These are phyloP conservation scores for Zapus hudsonius DNA, from an alignment of 2,113 vertebrate species.

Conservation along the genomic window DNA sequence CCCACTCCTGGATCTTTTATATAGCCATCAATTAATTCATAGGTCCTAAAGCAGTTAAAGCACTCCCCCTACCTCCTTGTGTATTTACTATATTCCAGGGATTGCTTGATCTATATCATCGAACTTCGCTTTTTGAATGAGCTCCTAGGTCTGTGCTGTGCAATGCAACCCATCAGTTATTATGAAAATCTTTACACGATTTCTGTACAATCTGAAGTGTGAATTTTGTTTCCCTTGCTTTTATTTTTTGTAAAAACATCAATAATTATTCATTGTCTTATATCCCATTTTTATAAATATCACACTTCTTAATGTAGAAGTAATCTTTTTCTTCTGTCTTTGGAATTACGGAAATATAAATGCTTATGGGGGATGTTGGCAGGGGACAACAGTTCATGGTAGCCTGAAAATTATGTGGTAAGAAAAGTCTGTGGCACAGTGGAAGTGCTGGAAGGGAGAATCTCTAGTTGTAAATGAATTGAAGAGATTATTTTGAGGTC, in stretches of 20 bases:
- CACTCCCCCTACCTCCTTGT: background rate
- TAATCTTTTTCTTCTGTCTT: background rate
- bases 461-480: background rate
- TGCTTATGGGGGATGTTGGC: rapidly evolving
- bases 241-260: background rate
- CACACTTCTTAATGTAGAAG: conserved; percentile 1
- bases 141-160: background rate
- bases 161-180: background rate
- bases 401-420: background rate
- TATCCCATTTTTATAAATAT: background rate
- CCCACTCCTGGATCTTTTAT: background rate
- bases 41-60: background rate
- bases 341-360: background rate
- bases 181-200: background rate
- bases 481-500: background rate
- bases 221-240: background rate
- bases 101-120: background rate
- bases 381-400: background rate
- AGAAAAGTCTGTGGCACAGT: conserved; percentile 13
- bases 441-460: background rate
- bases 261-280: background rate
- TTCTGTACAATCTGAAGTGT: conserved; percentile 1
- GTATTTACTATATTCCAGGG: background rate
- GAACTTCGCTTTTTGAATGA: background rate
- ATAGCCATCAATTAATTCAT: background rate